These are phyloP conservation scores for Oryctes rhinoceros DNA, from an alignment of 1,140 invertebrate genomes.

Conservation along the genomic window DNA sequence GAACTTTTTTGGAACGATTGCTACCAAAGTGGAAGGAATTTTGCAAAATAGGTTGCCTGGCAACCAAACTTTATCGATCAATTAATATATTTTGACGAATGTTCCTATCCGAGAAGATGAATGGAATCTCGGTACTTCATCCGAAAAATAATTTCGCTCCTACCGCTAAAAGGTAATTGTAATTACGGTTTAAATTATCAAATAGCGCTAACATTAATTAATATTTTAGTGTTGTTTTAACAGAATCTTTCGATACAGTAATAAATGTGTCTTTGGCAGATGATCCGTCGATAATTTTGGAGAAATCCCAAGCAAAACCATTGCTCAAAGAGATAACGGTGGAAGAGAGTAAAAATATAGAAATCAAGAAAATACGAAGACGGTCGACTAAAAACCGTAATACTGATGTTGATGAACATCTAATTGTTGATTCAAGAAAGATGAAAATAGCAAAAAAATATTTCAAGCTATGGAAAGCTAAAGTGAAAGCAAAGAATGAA, in stretches of 20 bases:
- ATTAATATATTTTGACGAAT: constrained; percentile 7
- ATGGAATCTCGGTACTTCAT: neutral
- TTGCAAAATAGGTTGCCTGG: neutral
- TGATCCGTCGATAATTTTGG: neutral
- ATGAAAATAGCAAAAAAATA: constrained; percentile 32
- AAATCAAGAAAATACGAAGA: neutral
- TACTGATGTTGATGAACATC: neutral
- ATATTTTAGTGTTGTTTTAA: constrained; percentile 44
- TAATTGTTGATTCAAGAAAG: neutral
- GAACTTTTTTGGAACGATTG: too few species aligned
- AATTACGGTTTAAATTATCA: neutral
- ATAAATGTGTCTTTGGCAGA: constrained; percentile 44
- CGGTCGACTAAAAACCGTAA: neutral
- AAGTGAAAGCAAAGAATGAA: constrained; percentile 24
- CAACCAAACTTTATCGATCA: constrained; percentile 11
- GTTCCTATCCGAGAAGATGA: neutral
- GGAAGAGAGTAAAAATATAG: neutral
- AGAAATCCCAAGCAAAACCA: neutral
- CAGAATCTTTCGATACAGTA: constrained; percentile 45
- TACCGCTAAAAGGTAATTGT: constrained; percentile 10
- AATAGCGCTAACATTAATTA: neutral
- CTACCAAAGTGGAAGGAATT: neutral
- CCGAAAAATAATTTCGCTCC: neutral
- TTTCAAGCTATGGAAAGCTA: constrained; percentile 36
- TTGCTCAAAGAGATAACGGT: neutral